Evolutionary conservation across 2,888 invertebrate species (phyloP).

Genomic region (Autographa pulchrina): DNA sequence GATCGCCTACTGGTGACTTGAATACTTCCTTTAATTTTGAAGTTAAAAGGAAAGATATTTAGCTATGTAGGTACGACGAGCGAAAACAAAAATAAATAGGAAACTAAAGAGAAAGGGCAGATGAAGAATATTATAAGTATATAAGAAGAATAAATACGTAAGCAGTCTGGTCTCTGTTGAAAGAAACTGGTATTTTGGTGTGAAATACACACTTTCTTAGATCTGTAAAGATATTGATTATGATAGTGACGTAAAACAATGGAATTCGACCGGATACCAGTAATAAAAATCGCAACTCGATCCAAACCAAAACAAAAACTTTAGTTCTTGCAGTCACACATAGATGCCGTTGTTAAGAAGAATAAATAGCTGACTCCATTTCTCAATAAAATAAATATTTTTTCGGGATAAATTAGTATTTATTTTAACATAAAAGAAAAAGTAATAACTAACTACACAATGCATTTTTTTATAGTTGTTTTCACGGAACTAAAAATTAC

Average conservation of each 20-base stretch:
- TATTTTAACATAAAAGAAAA: background rate
- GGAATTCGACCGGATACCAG: conserved; percentile 42
- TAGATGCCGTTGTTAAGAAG: conserved; percentile 56
- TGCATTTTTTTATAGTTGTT: too few relatives aligned
- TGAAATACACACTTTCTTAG: too few relatives aligned
- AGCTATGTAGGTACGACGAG: background rate
- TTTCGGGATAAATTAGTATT: background rate
- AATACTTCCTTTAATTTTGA: background rate
- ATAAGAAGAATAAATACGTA: too few relatives aligned
- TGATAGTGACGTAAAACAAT: background rate
- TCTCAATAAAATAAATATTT: background rate
- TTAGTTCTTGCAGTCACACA: conserved; percentile 33
- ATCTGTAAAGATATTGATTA: too few relatives aligned
- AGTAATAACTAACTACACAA: background rate
- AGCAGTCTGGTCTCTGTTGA: too few relatives aligned
- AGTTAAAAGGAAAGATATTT: background rate
- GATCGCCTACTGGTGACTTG: conserved; percentile 33
- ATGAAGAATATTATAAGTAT: background rate
- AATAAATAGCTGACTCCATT: background rate
- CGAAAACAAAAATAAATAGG: background rate
- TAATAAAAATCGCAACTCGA: conserved; percentile 30
- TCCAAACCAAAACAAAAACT: conserved; percentile 11
- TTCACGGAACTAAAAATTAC: background rate
- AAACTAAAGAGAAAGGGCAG: background rate
- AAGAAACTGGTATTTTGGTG: too few relatives aligned